Base-by-base conservation (phyloP, 2,888 invertebrate genomes). In the Platycheirus rosarum region DNA sequence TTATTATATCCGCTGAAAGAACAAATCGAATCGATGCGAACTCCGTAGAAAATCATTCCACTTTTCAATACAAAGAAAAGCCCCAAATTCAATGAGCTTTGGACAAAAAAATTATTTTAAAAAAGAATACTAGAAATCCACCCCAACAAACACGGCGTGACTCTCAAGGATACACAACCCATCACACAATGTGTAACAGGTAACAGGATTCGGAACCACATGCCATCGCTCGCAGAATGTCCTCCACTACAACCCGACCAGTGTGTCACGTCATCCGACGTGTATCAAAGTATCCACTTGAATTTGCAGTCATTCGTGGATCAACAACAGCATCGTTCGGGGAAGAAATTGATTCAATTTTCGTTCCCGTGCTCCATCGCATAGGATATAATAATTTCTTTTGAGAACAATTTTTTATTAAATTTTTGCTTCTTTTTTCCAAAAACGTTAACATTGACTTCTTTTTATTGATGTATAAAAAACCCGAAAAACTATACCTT, bases 281-380 rank as follows among this genome's bases (percentile, higher is more conserved):
- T 49, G 26, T 65, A 65, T 74, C 69, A 44, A 32, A 57, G 60
- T 60, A 71, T 80, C 55, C 46, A 55, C 62, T 62, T 46, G 11
- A 40, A 35, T 53, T 66, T 46, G 35, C 49, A 63, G 62, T 49
- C 69, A 53, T 73, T 65, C 57, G 29, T 57, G 74, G 74, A 49
- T 76, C 75, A 51, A 40, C 35, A 26, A 40, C 9, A 66, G 37
- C 29, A 44, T 40, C 75, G 11, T 70, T 65, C 16, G 57, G 11
- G 55, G 66, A 23, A 65, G 62, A 76, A 76, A 76, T 76, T 80
- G 71, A 80, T 80, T 80, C 53, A 76, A 80, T 76, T 80, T 80
- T 71, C 55, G 63, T 63, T 63, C 63, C 16, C 16, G 23, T 35
- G 26, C 20, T 37, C 26, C 49, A 44, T 55, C 63, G n/a, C n/a